Evolutionary conservation across 2,888 invertebrate genomes (phyloP), one percentile per base, ranked within the genome.

Genomic region (Nesidiocoris tenuis): DNA sequence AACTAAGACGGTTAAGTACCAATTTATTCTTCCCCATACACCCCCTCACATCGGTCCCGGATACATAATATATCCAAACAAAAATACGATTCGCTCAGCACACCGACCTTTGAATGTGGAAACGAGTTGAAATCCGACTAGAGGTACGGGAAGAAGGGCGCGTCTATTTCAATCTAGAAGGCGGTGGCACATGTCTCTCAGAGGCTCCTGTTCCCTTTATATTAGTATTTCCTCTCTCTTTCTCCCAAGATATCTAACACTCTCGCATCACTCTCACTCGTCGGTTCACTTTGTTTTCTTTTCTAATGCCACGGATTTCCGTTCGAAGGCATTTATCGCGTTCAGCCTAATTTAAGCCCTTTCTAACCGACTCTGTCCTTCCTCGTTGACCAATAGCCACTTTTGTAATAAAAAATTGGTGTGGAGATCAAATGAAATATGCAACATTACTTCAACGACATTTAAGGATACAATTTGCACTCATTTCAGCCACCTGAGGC

Each of bases 181-280:
- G 71, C 23, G 71, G 59, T 71, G 71, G 59, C 71, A 71, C 71
- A 71, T 71, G 71, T 71, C 71, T 71, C 59, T n/a, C n/a, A n/a
- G n/a, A n/a, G 24, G 67, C 22, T 39, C 39, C 39, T 39, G 39
- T 39, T 39, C 56, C 54, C 71, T 59, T 71, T 71, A 71, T 71
- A 71, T 71, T 61, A 54, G 59, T 71, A 71, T 59, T 71, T 71
- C 71, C 71, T 71, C 56, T 55, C 66, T 54, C 56, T 54, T 59
- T 59, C 59, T 18, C 19, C 12, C 16, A 55, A 55, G 18, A 59
- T 19, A 59, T 19, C 7, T 16, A 59, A n/a, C 55, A 16, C 16
- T 55, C 55, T 9, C 55, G 55, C 55, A 9, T 55, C n/a, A n/a
- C n/a, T n/a, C n/a, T n/a, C n/a, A n/a, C 39, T 39, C 39, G 39